Evolutionary conservation across 1,140 invertebrate genomes (phyloP), one percentile per base, ranked within the genome.

Genomic region (Drosophila burlai): DNA sequence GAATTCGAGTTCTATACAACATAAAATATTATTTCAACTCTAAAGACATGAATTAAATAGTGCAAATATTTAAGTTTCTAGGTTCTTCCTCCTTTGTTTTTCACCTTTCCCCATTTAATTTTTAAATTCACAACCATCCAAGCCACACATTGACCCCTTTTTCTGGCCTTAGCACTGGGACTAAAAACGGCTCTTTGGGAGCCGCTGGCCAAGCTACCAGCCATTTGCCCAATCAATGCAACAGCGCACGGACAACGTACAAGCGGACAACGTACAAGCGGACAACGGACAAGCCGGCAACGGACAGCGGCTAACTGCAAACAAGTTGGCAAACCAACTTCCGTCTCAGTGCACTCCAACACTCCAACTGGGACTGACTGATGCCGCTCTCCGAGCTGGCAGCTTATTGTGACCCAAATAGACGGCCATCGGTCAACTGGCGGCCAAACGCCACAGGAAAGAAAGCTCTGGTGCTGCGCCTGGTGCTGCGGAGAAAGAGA

Each of bases 341-440:
- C 85, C 84, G 84, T 81, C 74, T 89, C 76, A 80, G 54, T 81
- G 84, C 84, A 75, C 84, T 81, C 69, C 80, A 83, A 77, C 80
- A 89, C 84, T 65, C 62, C 62, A 62, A 62, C 55, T 61, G 63
- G 43, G 52, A 57, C 52, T 69, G 68, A 68, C 54, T 73, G 68
- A 73, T 73, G 46, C 63, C 46, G n/a, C 66, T 52, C 66, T 52
- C 46, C 24, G 16, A 36, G 46, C 46, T 69, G 69, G 54, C 54
- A 73, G 69, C 69, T 73, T 61, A 72, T 73, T 60, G 71, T 85
- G 84, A 89, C 84, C 84, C 81, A 89, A 78, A 87, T 87, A 72
- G 69, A 61, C 74, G 31, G 50, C 47, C 65, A 60, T 64, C 76
- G 73, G 73, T 76, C 74, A 75, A 66, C 72, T 81, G 55, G 40